Evolutionary conservation across 2,113 vertebrate genomes (phyloP), one percentile per base, ranked within the genome.

Genomic region (Motacilla tschutschensis): DNA sequence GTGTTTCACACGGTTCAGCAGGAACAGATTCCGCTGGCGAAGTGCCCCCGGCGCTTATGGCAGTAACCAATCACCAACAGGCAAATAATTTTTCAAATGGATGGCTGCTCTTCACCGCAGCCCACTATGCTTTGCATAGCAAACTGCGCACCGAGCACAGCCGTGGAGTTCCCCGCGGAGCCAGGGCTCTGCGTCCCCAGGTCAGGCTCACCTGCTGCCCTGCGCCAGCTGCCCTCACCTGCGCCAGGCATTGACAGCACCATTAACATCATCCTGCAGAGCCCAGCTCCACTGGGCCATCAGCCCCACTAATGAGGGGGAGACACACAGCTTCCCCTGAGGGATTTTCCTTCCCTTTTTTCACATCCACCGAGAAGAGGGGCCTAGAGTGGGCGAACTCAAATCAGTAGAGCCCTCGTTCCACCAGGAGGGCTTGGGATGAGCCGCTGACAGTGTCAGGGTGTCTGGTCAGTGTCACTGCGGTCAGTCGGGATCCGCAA

Each of bases 81-180:
- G 93, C 89, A 83, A 87, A 85, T 83, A 17, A 29, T 50, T 85
- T 89, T 77, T 83, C 60, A 72, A 91, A 85, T 7, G 66, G 63
- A n/a, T 70, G 85, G 59, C 66, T 58, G 88, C 66, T 55, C 70
- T 46, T 74, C 66, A 21, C n/a, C 16, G 9, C 57, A 62, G 24
- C 51, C 9, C 59, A 18, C 50, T 3, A 2, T 1, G 72, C 15
- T 26, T 70, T 8, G 60, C 3, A 9, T 6, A 29, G 69, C 38
- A 4, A 69, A 41, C 26, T 4, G 20, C 8, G 3, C 60, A 62
- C 25, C 0, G 6, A 74, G 36, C 0, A 5, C 31, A 35, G 5
- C 2, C 0, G 14, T 0, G 5, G 25, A 48, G 62, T 8, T 71
- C 2, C 8, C 83, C 10, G 54, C 7, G 5, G 29, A 64, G 26